These are phyloP conservation scores for Drosophila virilis DNA, from an alignment of 1,140 invertebrate genomes.

Conservation along the genomic window DNA sequence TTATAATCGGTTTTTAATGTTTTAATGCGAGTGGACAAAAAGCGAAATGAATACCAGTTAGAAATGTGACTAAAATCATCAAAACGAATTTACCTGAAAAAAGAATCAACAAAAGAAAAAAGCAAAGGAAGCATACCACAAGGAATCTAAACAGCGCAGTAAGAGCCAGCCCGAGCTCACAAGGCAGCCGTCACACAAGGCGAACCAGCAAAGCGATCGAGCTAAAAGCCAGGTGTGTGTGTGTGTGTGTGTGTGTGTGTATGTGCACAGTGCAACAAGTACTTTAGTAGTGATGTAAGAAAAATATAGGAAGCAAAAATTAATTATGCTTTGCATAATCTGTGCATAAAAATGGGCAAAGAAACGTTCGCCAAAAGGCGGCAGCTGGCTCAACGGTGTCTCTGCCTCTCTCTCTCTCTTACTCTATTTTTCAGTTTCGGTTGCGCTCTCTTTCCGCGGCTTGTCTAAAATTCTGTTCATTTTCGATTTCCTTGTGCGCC, in stretches of 20 bases:
- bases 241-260: conserved; percentile 4
- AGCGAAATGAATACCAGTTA: conserved; percentile 66
- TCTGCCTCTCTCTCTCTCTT: conserved; percentile 5
- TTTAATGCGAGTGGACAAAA: conserved; percentile 54
- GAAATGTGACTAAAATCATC: conserved; percentile 74
- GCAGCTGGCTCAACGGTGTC: conserved; percentile 1
- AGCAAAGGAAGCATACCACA: conserved; percentile 24
- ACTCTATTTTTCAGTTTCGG: conserved; percentile 4
- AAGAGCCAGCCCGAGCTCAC: conserved; percentile 29
- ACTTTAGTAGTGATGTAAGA: conserved; percentile 45
- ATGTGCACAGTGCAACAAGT: conserved; percentile 8
- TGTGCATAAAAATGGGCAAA: conserved; percentile 26
- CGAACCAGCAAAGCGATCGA: conserved; percentile 29
- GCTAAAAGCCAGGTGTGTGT: conserved; percentile 45
- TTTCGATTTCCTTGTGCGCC: conserved; percentile 20
- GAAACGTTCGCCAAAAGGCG: conserved; percentile 9
- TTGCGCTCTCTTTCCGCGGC: neutral
- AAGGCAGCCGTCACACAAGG: conserved; percentile 31
- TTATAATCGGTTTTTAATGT: conserved; percentile 26
- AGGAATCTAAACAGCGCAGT: conserved; percentile 34
- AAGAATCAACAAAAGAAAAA: conserved; percentile 27
- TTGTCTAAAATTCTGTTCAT: conserved; percentile 33
- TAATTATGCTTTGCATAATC: conserved; percentile 42
- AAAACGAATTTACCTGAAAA: conserved; percentile 34
- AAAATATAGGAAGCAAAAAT: conserved; percentile 49